phyloP scores from a whole-genome alignment of 2,888 invertebrate genomes.

The Malthinus seriepunctatus region DNA sequence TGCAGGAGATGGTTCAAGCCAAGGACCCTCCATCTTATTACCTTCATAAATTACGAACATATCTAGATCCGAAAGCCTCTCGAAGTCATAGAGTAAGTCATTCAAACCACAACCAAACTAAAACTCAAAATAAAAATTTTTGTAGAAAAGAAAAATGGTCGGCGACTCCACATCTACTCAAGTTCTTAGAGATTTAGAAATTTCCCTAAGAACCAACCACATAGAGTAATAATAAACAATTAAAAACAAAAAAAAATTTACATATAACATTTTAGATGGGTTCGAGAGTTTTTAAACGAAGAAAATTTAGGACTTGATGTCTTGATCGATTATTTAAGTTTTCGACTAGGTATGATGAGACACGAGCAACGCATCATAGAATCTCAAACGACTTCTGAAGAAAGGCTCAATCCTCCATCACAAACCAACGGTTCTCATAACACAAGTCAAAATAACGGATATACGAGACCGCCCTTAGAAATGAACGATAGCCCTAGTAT shows the following conservation, averaged over 20 bases:
- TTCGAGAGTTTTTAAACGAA: conserved; percentile 95
- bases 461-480: conserved; percentile 48
- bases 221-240: conserved; percentile 82
- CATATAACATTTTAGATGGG: conserved; percentile 78
- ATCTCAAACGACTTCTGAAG: conserved; percentile 75
- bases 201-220: conserved; percentile 97
- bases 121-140: too few species aligned
- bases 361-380: conserved; percentile 84
- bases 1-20: conserved; percentile 95
- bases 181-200: conserved; percentile 97
- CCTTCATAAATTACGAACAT: conserved; percentile 91
- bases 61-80: conserved; percentile 95
- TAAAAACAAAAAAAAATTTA: too few species aligned
- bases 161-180: conserved; percentile 98
- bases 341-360: conserved; percentile 91
- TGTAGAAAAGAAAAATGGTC: conserved; percentile 95
- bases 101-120: too few species aligned
- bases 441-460: conserved; percentile 38
- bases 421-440: conserved; percentile 46
- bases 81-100: conserved; percentile 88
- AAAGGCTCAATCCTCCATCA: conserved; percentile 65
- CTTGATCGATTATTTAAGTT: conserved; percentile 95
- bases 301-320: conserved; percentile 96
- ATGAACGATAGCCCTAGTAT: conserved; percentile 70
- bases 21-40: conserved; percentile 97